Evolutionary conservation across 2,113 vertebrate species (phyloP).

Genomic region (Dolichallabes microphthalmus): DNA sequence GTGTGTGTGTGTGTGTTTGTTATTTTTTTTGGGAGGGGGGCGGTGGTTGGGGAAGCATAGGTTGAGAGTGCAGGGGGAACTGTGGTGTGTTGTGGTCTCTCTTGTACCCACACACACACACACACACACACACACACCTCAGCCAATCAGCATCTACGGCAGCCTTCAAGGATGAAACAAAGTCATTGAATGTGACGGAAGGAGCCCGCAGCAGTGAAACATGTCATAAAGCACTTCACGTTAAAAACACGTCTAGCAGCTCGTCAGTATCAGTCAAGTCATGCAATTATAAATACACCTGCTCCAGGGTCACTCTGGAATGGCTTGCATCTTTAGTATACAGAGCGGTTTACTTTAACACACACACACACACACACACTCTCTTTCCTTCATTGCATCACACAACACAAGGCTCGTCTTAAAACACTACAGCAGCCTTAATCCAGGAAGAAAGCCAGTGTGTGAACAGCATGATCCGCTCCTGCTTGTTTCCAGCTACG

Average conservation of each 20-base stretch:
- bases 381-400: neutral
- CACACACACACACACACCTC: conserved; percentile 8
- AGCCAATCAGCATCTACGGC: conserved; percentile 59
- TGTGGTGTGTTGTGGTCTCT: conserved; percentile 23
- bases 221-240: conserved; percentile 56
- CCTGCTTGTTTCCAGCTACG: neutral
- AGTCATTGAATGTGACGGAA: conserved; percentile 64
- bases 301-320: neutral
- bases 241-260: conserved; percentile 41
- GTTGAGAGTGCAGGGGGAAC: conserved; percentile 50
- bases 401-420: conserved; percentile 8
- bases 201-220: conserved; percentile 54
- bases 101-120: neutral
- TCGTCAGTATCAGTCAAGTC: conserved; percentile 39
- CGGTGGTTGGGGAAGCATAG: conserved; percentile 47
- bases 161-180: conserved; percentile 67
- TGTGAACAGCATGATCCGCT: neutral
- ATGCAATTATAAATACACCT: conserved; percentile 44
- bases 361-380: neutral
- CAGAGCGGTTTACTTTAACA: neutral
- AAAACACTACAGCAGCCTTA: conserved; percentile 27
- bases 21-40: no score
- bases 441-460: conserved; percentile 31
- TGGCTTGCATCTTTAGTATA: neutral
- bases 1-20: neutral